Evolutionary conservation across 2,797 vertebrate species (phyloP).

Genomic region (Spinus olivaceus): DNA sequence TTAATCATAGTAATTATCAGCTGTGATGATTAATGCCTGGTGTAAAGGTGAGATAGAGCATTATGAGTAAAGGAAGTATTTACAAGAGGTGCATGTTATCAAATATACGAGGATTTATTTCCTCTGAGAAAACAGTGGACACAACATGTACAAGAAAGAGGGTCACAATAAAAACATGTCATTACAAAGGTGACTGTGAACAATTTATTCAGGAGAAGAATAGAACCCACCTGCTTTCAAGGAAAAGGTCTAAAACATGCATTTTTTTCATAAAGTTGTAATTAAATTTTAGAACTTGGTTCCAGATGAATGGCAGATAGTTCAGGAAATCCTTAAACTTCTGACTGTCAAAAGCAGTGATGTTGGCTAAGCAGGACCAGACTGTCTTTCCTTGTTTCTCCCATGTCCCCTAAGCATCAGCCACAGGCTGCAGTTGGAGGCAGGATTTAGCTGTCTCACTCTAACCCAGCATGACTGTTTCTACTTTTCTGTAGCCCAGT

Average conservation of each 20-base stretch:
- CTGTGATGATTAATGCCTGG: not conserved
- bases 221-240: not conserved
- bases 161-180: not conserved
- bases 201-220: not conserved
- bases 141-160: not conserved
- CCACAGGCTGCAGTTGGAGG: not conserved
- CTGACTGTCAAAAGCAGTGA: not conserved
- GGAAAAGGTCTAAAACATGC: not conserved
- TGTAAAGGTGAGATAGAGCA: not conserved
- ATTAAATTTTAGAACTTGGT: not conserved
- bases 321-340: not conserved
- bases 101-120: not conserved
- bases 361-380: not conserved
- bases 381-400: not conserved
- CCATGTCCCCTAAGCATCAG: not conserved
- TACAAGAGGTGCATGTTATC: not conserved
- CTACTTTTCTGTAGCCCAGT: not conserved
- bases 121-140: not conserved
- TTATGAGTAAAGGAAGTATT: not conserved
- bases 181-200: not conserved
- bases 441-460: not conserved
- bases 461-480: not conserved
- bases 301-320: fast-evolving
- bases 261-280: not conserved
- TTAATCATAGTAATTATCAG: not conserved